Evolutionary conservation across 2,888 invertebrate species (phyloP), one percentile per base, ranked within the genome.

Genomic region (Pyrocoelia pectoralis): DNA sequence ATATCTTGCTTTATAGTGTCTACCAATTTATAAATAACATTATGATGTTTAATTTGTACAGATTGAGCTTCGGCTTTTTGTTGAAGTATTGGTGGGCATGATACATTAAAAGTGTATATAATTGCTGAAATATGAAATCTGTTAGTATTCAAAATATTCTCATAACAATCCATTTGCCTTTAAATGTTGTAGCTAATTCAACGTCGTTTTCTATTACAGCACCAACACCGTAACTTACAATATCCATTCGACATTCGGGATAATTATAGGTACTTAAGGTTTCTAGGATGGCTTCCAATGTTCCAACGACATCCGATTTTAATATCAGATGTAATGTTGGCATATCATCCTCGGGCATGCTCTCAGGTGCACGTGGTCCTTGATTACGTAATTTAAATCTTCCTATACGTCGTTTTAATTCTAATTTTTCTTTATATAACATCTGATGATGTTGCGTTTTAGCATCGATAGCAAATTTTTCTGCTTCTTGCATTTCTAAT

Each of bases 201-300:
- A 98, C 73, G 77, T 98, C 98, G 38, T 85, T 89, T 68, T 92
- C 92, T 0, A 89, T 89, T 3, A 98, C 86, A 46, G 89, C 86
- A 0, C 99, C 99, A 1, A 99, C 93, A 0, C 93, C 97, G 78
- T 91, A 95, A 79, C 95, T 92, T 29, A 98, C 88, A 1, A 99
- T 80, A 73, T 95, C 91, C 10, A 99, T 83, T 48, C 87, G 86
- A 73, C 97, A 97, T 1, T 87, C 84, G 54, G 87, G 84, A n/a
- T 85, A 86, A 70, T 91, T 85, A 76, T 98, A 99, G 0, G 95
- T 93, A 69, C 92, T 93, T 56, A 99, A 78, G 8, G 95, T 91
- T 78, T 98, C 94, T 66, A 97, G 80, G 68, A 99, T 92, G 0
- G 98, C 98, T 80, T 99, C 98, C 43, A 98, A 89, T 0, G 97